Percentiles rank a stretch among this genome's conserved stretches.
These are phyloP conservation scores for Halesus radiatus DNA, from an alignment of 1,140 invertebrate species.

Conservation along the genomic window DNA sequence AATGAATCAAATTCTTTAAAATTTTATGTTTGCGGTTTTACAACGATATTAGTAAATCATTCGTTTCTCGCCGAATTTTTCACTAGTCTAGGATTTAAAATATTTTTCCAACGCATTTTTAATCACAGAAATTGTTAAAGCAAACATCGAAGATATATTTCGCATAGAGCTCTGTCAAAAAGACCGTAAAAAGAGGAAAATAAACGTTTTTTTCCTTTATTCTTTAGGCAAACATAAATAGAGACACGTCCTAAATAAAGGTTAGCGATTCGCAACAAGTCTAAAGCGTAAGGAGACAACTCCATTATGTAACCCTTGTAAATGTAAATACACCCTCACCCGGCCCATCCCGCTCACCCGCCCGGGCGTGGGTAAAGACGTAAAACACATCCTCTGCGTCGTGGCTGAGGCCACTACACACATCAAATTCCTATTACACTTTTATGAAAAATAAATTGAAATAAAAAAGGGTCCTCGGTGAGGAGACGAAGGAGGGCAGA, in stretches of 20 bases:
- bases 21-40: too few species aligned
- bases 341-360: not conserved
- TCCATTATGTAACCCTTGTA: constrained; percentile 41
- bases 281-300: constrained; percentile 37
- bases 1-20: too few species aligned
- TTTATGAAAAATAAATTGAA: constrained; percentile 52
- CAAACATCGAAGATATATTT: not conserved
- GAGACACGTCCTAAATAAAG: constrained; percentile 37
- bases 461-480: constrained; percentile 38
- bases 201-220: constrained; percentile 20
- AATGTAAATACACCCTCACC: constrained; percentile 31
- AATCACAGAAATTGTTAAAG: too few species aligned
- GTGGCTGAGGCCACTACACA: constrained; percentile 37
- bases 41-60: too few species aligned
- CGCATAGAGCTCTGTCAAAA: not conserved
- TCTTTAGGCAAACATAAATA: constrained; percentile 30
- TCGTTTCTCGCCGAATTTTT: too few species aligned
- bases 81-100: too few species aligned
- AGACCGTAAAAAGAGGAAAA: not conserved
- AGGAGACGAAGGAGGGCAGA: constrained; percentile 5
- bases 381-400: constrained; percentile 45
- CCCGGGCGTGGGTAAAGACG: constrained; percentile 1
- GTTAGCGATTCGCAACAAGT: constrained; percentile 41
- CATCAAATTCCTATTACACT: constrained; percentile 48
- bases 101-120: too few species aligned